Evolutionary conservation across 1,140 invertebrate genomes (phyloP).

Genomic region (Agraylea sexmaculata): DNA sequence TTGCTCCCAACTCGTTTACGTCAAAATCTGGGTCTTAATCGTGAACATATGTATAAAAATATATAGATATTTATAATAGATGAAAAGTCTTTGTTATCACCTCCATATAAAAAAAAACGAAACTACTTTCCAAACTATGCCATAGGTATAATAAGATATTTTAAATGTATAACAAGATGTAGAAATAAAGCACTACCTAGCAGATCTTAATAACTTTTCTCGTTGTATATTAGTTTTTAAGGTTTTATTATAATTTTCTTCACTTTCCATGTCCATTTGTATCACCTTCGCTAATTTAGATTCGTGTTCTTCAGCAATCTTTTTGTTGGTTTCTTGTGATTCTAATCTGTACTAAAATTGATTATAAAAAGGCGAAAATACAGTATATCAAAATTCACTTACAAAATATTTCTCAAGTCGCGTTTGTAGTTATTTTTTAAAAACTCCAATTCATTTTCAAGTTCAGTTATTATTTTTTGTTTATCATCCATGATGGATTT

Average conservation of each 20-base stretch:
- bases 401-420: slow-evolving; percentile 37
- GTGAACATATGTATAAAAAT: too few relatives aligned
- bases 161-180: too few relatives aligned
- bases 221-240: slow-evolving; percentile 28
- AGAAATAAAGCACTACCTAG: too few relatives aligned
- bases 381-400: slow-evolving; percentile 12
- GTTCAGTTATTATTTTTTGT: slow-evolving; percentile 26
- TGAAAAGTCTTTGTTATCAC: too few relatives aligned
- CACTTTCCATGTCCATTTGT: slow-evolving; percentile 30
- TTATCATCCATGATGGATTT: slow-evolving; percentile 21
- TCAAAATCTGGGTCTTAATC: too few relatives aligned
- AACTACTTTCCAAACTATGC: too few relatives aligned
- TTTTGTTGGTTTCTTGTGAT: slow-evolving; percentile 36
- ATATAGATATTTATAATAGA: too few relatives aligned
- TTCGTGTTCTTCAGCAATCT: slow-evolving; percentile 28
- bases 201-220: slow-evolving; percentile 34
- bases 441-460: slow-evolving; percentile 29
- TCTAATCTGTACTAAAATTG: slow-evolving; percentile 27
- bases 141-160: too few relatives aligned
- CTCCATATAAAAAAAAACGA: too few relatives aligned
- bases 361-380: slow-evolving; percentile 2
- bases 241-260: slow-evolving; percentile 28
- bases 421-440: slow-evolving; percentile 29
- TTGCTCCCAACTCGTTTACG: too few relatives aligned
- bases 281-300: slow-evolving; percentile 33